phyloP scores from a whole-genome alignment of 2,797 vertebrate genomes.

The Hippocampus kuda region DNA sequence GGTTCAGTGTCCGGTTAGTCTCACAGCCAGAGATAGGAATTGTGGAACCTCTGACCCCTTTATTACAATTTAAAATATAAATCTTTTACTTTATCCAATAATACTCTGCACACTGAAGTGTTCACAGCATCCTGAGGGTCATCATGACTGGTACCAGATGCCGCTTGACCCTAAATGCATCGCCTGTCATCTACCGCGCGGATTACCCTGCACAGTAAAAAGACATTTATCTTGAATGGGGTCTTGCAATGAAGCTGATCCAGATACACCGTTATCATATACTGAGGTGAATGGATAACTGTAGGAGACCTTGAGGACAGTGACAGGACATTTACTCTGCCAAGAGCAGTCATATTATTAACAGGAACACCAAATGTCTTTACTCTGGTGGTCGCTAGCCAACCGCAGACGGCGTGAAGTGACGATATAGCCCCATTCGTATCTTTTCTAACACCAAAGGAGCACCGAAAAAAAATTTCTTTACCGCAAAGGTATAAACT shows the following conservation, averaged over 20 bases:
- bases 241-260: slow-evolving; percentile 27
- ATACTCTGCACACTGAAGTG: slow-evolving; percentile 7
- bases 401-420: not conserved
- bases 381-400: not conserved
- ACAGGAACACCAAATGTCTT: slow-evolving; percentile 2
- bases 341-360: slow-evolving; percentile 14
- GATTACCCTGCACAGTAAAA: slow-evolving; percentile 4
- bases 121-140: slow-evolving; percentile 11
- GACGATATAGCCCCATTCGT: not conserved
- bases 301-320: slow-evolving; percentile 25
- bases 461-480: not conserved
- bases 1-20: slow-evolving; percentile 44
- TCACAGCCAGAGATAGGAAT: slow-evolving; percentile 29
- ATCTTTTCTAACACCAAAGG: not conserved
- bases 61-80: slow-evolving; percentile 52
- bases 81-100: slow-evolving; percentile 13
- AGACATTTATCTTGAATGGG: slow-evolving; percentile 17
- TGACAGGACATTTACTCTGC: slow-evolving; percentile 1
- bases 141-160: slow-evolving; percentile 16
- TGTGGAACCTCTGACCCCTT: slow-evolving; percentile 37
- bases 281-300: slow-evolving; percentile 25
- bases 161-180: slow-evolving; percentile 9
- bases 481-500: not conserved
- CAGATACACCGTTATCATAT: slow-evolving; percentile 19
- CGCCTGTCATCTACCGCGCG: slow-evolving; percentile 9